phyloP scores from a whole-genome alignment of 2,888 invertebrate genomes.

The Mythimna vitellina region DNA sequence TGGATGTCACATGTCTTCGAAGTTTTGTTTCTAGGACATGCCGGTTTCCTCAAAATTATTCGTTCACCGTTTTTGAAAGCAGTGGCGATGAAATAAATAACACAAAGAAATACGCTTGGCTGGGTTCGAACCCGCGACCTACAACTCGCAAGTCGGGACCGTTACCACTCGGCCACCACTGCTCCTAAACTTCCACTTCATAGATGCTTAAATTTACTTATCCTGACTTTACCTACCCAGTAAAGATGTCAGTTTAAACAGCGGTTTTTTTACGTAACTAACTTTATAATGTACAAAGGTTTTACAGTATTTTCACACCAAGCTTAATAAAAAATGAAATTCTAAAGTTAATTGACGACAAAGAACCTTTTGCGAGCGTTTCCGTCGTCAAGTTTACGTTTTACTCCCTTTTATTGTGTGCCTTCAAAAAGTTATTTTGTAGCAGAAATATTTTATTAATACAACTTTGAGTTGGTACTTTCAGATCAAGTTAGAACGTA shows the following conservation, averaged over 20 bases:
- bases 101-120: too few species aligned
- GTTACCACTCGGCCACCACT: too few species aligned
- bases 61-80: too few species aligned
- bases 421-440: conserved; percentile 43
- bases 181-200: background rate
- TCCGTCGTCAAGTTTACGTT: conserved; percentile 43
- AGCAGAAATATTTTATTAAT: conserved; percentile 32
- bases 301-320: conserved; percentile 42
- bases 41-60: too few species aligned
- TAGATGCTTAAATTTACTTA: conserved; percentile 15
- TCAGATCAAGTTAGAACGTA: background rate
- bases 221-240: background rate
- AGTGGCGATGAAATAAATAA: too few species aligned
- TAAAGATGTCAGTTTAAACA: conserved; percentile 20
- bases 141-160: too few species aligned
- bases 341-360: conserved; percentile 58
- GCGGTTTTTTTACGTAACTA: conserved; percentile 11
- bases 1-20: too few species aligned
- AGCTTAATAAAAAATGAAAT: conserved; percentile 44
- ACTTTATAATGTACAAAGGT: conserved; percentile 36
- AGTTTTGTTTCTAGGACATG: too few species aligned
- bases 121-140: too few species aligned
- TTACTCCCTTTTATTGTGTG: conserved; percentile 40
- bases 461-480: background rate
- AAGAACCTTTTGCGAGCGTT: conserved; percentile 52